phyloP scores from a whole-genome alignment of 2,888 invertebrate species.

The Kryphioiulus occultus region DNA sequence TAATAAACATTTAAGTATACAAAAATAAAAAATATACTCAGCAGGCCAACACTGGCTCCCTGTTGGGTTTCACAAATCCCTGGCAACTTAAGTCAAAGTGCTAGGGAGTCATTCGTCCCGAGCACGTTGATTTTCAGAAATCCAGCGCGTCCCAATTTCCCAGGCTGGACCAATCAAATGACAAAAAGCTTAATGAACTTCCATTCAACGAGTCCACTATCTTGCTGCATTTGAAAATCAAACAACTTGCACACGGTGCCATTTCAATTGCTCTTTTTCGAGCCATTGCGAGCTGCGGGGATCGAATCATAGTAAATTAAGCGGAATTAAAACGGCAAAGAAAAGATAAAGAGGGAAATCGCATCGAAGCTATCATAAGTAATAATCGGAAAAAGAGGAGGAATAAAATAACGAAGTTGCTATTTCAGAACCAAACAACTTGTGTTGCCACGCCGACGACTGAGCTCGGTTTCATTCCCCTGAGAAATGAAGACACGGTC shows the following conservation, averaged over 20 bases:
- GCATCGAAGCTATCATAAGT: background rate
- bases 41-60: background rate
- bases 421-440: background rate
- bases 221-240: background rate
- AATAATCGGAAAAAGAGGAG: background rate
- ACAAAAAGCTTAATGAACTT: conserved; percentile 10
- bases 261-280: background rate
- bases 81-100: background rate
- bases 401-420: background rate
- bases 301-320: conserved; percentile 16
- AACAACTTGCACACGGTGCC: conserved; percentile 28
- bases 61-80: background rate
- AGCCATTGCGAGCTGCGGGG: background rate
- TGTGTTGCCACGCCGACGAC: conserved; percentile 36
- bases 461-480: conserved; percentile 9
- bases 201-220: background rate
- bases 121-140: background rate
- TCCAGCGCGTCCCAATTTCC: background rate
- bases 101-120: background rate
- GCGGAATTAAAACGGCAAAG: background rate
- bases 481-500: background rate
- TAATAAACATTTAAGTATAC: conserved; percentile 39
- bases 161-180: background rate
- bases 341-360: background rate
- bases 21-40: conserved; percentile 38